Base-by-base conservation (phyloP, 2,888 invertebrate genomes). In the Hirtodrosophila histrioides region DNA sequence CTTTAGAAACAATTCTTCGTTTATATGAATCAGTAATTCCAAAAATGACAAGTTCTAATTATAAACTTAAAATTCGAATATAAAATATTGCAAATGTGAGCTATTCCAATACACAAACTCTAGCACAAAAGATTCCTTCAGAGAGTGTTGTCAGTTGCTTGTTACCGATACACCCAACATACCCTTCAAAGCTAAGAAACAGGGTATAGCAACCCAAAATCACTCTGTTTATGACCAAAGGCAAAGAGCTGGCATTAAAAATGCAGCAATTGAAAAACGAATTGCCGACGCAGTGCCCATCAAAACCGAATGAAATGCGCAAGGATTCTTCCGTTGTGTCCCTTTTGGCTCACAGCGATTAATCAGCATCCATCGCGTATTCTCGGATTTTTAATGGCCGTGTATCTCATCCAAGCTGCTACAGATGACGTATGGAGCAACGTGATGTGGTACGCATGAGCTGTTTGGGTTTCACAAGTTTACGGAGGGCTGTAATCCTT, bases 221-320 rank as follows among this genome's bases (percentile, higher is more conserved):
- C 40, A 44, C 37, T n/a, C 36, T 57, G 60, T 77, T 76, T 72
- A 77, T 73, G 50, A 40, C 54, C 61, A 23, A 33, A 41, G 36
- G 58, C 56, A 45, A 54, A 45, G 37, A 45, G 48, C 43, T 3
- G 55, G 33, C 72, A 80, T 86, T 88, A 75, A 84, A 84, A 86
- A 88, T 86, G 81, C 85, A 81, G 82, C 87, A 84, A 84, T 88
- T 88, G 88, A 84, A 78, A 70, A 71, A 65, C 66, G 62, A 84
- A 88, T 75, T 70, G 78, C 75, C 67, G 69, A 58, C 78, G 72
- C 70, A 75, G 50, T 65, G 67, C 57, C 70, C 70, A 88, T 83
- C 78, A 86, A 84, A 80, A 67, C 72, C 86, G 67, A 85, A 75
- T 73, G 86, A 67, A 76, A 54, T 64, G 54, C 49, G 36, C 44